phyloP scores from a whole-genome alignment of 2,113 vertebrate genomes.

The Microtus montanus region DNA sequence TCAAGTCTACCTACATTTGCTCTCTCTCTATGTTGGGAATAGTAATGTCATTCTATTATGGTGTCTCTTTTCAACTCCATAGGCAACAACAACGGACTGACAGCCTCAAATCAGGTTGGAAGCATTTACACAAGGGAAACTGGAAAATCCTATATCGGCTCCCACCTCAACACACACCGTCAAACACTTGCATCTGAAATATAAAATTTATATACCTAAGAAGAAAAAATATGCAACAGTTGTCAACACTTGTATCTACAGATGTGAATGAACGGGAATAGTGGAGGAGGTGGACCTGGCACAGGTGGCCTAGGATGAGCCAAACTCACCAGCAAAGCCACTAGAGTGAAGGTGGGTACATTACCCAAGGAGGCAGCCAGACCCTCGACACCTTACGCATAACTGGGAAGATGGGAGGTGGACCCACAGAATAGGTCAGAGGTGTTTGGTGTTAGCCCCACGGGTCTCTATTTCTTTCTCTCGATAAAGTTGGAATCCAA shows the following conservation, averaged over 20 bases:
- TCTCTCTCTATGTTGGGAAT: neutral
- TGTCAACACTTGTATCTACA: neutral
- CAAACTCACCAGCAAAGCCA: neutral
- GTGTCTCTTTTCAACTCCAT: neutral
- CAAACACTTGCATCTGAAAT: conserved; percentile 16
- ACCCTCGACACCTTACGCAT: neutral
- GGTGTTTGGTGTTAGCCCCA: neutral
- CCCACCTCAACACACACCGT: neutral
- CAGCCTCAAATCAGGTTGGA: neutral
- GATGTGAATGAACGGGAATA: neutral
- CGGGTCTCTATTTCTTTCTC: neutral
- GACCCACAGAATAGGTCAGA: neutral
- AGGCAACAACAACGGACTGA: neutral
- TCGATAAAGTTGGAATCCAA: neutral
- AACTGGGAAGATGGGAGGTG: neutral
- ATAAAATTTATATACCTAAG: neutral
- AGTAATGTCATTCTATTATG: neutral
- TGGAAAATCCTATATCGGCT: neutral
- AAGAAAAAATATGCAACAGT: neutral
- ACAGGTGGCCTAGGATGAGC: neutral
- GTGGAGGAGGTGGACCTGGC: neutral
- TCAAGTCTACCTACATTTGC: neutral
- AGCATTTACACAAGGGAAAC: neutral
- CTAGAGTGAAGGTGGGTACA: neutral
- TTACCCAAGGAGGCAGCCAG: neutral